Percentiles rank a stretch among this genome's conserved stretches.
These are phyloP conservation scores for Drosophila sturtevanti DNA, from an alignment of 1,140 invertebrate genomes.

Conservation along the genomic window DNA sequence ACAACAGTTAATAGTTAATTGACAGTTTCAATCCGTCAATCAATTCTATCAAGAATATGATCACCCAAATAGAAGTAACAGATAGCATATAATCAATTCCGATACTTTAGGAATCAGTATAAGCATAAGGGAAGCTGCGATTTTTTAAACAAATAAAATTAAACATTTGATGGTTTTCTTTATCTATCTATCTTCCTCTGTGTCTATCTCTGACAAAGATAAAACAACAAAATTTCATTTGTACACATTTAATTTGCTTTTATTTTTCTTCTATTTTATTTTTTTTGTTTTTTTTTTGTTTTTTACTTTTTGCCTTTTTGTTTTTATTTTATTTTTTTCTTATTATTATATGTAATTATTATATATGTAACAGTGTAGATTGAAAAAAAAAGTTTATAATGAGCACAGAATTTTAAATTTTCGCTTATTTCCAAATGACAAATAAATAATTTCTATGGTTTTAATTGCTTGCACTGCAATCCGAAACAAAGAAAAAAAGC, in stretches of 20 bases:
- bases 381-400: conserved; percentile 32
- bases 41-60: no score
- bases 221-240: conserved; percentile 13
- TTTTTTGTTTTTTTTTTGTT: conserved; percentile 24
- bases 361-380: conserved; percentile 22
- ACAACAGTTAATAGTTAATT: no score
- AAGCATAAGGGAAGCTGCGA: no score
- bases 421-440: conserved; percentile 36
- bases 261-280: conserved; percentile 29
- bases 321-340: conserved; percentile 20
- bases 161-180: no score
- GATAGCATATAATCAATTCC: no score
- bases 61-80: no score
- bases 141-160: no score
- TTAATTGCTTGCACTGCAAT: conserved; percentile 46
- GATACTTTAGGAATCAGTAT: no score
- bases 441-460: conserved; percentile 68
- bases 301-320: conserved; percentile 27
- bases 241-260: conserved; percentile 36
- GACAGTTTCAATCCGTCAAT: no score
- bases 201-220: not conserved
- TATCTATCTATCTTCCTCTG: no score
- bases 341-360: conserved; percentile 9
- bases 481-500: conserved; percentile 47
- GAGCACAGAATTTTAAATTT: conserved; percentile 19